Evolutionary conservation across 1,140 invertebrate species (phyloP).

Genomic region (Drosophila tsacasi): DNA sequence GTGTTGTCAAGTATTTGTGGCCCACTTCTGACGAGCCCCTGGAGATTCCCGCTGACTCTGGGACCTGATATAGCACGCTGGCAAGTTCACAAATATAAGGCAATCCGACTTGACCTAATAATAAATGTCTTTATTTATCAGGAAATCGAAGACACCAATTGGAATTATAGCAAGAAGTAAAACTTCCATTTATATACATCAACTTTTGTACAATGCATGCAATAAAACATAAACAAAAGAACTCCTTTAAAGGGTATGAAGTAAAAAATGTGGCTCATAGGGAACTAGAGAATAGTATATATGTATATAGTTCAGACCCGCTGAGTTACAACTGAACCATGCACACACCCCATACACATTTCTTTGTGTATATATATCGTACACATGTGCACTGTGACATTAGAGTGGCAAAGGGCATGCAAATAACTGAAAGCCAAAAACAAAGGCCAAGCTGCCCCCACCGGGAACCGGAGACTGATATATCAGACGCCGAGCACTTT

Average conservation of each 20-base stretch:
- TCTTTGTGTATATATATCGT: neutral
- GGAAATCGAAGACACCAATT: neutral
- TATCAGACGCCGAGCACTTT: constrained; percentile 47
- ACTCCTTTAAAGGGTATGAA: neutral
- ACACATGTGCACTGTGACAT: constrained; percentile 25
- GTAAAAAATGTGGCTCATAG: neutral
- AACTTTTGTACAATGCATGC: too few relatives aligned
- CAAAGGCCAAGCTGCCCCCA: constrained; percentile 32
- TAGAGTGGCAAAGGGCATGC: constrained; percentile 37
- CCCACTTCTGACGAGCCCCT: neutral
- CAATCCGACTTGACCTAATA: neutral
- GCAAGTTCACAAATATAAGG: neutral
- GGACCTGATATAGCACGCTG: neutral
- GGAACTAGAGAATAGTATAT: neutral
- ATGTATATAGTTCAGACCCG: constrained; percentile 16
- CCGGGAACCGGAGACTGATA: constrained; percentile 32
- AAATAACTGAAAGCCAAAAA: constrained; percentile 56
- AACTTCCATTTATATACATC: too few relatives aligned
- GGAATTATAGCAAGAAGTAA: too few relatives aligned
- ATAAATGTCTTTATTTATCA: too few relatives aligned
- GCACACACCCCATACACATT: neutral
- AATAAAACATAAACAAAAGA: neutral
- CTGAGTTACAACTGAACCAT: constrained; percentile 40
- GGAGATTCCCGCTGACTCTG: neutral
- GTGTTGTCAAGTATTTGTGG: neutral